These are phyloP conservation scores for Sphaerophoria rueppellii DNA, from an alignment of 2,888 invertebrate genomes.

Conservation along the genomic window DNA sequence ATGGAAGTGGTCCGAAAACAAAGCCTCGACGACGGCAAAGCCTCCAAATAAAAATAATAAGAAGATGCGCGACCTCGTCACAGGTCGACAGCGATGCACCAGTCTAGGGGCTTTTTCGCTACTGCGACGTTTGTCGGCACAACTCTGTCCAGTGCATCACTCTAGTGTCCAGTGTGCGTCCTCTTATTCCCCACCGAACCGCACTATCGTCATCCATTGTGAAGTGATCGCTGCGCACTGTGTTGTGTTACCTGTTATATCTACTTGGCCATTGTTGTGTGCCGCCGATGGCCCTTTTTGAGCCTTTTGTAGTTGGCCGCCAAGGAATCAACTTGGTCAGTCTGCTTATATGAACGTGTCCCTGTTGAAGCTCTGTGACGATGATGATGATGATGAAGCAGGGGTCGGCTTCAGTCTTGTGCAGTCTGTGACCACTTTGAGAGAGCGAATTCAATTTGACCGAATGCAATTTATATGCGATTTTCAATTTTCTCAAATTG, in stretches of 20 bases:
- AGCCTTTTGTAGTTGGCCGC: constrained; percentile 71
- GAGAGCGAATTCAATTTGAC: constrained; percentile 71
- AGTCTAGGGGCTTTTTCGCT: constrained; percentile 38
- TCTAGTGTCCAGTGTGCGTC: constrained; percentile 67
- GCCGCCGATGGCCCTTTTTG: constrained; percentile 64
- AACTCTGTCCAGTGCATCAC: constrained; percentile 54
- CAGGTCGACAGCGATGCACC: constrained; percentile 54
- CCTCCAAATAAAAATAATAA: background rate
- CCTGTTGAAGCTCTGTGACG: background rate
- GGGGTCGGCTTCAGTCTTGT: background rate
- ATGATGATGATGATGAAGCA: constrained; percentile 5
- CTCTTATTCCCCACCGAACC: constrained; percentile 1
- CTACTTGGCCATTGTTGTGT: constrained; percentile 69
- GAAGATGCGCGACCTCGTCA: constrained; percentile 60
- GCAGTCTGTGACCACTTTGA: constrained; percentile 53
- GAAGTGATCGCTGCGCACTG: constrained; percentile 44
- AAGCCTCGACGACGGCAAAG: constrained; percentile 9
- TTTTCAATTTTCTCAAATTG: constrained; percentile 74
- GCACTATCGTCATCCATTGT: constrained; percentile 17
- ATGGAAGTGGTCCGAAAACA: constrained; percentile 61
- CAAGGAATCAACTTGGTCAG: constrained; percentile 60
- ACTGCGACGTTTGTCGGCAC: constrained; percentile 69
- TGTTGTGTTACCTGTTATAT: constrained; percentile 70
- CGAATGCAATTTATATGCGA: constrained; percentile 73
- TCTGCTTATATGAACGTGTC: constrained; percentile 1